Base-by-base conservation (phyloP, 1,140 invertebrate genomes). In the Scylla paramamosain region DNA sequence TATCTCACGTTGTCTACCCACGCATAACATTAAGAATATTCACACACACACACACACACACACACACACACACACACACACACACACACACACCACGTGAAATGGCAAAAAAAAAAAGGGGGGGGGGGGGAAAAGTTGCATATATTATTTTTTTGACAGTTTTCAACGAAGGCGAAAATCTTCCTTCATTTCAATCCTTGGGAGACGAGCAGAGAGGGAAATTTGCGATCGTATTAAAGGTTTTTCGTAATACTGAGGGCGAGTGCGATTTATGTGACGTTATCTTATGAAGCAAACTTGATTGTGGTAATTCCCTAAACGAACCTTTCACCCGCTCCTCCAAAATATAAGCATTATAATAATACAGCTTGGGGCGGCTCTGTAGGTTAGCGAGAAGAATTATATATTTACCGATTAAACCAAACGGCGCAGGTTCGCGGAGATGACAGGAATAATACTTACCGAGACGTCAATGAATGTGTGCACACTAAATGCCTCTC, bases 261-360 rank as follows among this genome's bases (percentile, higher is more conserved):
- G 52, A 59, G 52, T 59, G 20, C 52, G 52, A 59, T 59, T 59
- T 59, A 59, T 59, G 52, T 59, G 52, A 59, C 52, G 52, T 59
- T 59, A 59, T 77, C 25, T 77, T 77, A 25, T 77, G 25, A n/a
- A 20, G 67, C 67, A 77, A 77, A 59, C 52, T 59, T 77, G 67
- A 77, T 77, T 77, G 16, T 77, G 67, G 67, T 77, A 77, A 77
- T 77, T 77, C 25, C 25, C 20, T n/a, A 77, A 77, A 77, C 67
- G 67, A 77, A 77, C 16, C 67, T n/a, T 77, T 77, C 25, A 77
- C 25, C 25, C 67, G 67, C 16, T 25, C 67, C 67, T 7, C 16
- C 67, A 77, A n/a, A 77, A 77, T n/a, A n/a, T 77, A 77, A 77
- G 67, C 67, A 77, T 77, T 77, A 77, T n/a, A 77, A 25, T 77